Evolutionary conservation across 1,140 invertebrate species (phyloP), one percentile per base, ranked within the genome.

Genomic region (Papilio polyxenes): DNA sequence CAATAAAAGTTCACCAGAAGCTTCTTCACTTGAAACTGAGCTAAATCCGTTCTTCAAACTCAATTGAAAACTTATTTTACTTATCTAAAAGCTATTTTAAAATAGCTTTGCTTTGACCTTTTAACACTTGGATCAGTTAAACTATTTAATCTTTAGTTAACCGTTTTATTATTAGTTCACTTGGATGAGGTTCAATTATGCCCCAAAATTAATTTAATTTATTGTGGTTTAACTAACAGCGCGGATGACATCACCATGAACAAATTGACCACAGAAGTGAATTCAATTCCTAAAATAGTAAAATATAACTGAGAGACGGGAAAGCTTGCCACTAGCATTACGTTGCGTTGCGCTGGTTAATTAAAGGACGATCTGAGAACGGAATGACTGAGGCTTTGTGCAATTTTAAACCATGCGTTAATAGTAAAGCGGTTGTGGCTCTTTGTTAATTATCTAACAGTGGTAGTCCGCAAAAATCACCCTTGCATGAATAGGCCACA

Each of bases 41-140:
- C 75, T 17, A 76, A 76, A n/a, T 76, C 44, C n/a, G n/a, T 10
- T 76, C 31, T 44, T 49, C 51, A 49, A 76, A 23, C 74, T 75
- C 40, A 44, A 75, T 75, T 75, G 17, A 75, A 48, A 75, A 75
- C 20, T 76, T 48, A 51, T 76, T 76, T 49, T 76, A 5, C 10
- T 76, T 76, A 17, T 44, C 40, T 74, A 17, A 74, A 44, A 40
- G 40, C 72, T 44, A 44, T 44, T n/a, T 74, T 74, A 37, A 72
- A 40, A 40, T 37, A 10, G 10, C 37, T 72, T 72, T 31, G 20
- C 7, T 31, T 69, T 31, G 9, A 8, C 3, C 40, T 44, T 44
- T 44, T 44, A 44, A 44, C 40, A 44, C 40, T 44, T 44, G 40
- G 40, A 6, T 44, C 40, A 44, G 40, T 44, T 44, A 44, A 4